phyloP scores from a whole-genome alignment of 2,888 invertebrate genomes.

The Lymantria dispar region DNA sequence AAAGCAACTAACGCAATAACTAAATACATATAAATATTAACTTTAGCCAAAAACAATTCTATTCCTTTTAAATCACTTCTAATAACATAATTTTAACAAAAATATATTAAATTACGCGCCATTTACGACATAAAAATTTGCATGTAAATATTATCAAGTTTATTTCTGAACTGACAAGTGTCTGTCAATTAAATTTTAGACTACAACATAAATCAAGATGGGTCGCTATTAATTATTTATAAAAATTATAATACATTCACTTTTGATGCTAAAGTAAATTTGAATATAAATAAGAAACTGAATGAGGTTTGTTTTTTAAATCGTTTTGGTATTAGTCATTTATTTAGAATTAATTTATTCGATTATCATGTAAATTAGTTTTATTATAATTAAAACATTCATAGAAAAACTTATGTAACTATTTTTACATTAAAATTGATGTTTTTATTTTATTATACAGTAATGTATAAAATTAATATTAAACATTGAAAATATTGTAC shows the following conservation, averaged over 20 bases:
- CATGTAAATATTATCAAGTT: constrained; percentile 20
- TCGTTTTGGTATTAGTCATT: constrained; percentile 4
- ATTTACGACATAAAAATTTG: constrained; percentile 28
- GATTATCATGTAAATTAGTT: background rate
- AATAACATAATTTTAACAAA: too few species aligned
- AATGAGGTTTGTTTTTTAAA: constrained; percentile 18
- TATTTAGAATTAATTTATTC: background rate
- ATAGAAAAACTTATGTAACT: background rate
- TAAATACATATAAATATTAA: too few species aligned
- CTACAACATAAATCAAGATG: constrained; percentile 24
- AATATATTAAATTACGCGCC: constrained; percentile 1
- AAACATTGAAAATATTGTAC: background rate
- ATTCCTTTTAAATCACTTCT: too few species aligned
- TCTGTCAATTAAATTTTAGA: constrained; percentile 1
- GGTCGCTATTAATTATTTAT: constrained; percentile 20
- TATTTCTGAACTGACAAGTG: constrained; percentile 34
- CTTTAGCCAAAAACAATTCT: background rate
- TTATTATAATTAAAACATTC: constrained; percentile 1
- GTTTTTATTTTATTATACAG: background rate
- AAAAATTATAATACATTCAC: constrained; percentile 17
- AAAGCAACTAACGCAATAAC: too few species aligned
- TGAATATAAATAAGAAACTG: constrained; percentile 28
- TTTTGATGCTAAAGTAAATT: constrained; percentile 20
- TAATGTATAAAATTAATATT: background rate
- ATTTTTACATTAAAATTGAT: background rate